Evolutionary conservation across 2,113 vertebrate genomes (phyloP).

Genomic region (Spermophilus dauricus): DNA sequence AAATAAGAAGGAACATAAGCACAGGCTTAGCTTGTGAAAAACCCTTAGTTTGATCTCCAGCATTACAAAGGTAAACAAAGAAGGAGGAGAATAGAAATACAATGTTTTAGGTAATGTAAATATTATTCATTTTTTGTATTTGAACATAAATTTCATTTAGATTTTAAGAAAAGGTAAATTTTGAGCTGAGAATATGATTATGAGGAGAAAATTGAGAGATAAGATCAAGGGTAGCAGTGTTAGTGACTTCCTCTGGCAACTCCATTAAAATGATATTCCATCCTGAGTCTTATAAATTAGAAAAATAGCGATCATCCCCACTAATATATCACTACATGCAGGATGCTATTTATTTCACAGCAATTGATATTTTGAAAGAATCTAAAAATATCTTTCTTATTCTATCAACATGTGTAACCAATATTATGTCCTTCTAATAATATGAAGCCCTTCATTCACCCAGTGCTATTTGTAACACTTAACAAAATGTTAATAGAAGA

Average conservation of each 20-base stretch:
- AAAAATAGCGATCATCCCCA: not conserved
- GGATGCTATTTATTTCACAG: constrained; percentile 17
- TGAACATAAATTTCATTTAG: no score
- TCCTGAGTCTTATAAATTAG: not conserved
- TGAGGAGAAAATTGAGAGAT: not conserved
- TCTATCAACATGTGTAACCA: not conserved
- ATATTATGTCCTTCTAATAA: constrained; percentile 30
- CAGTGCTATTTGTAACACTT: constrained; percentile 66
- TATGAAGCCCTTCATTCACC: constrained; percentile 49
- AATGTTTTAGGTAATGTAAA: not conserved
- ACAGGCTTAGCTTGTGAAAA: no score
- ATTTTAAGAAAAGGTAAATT: not conserved
- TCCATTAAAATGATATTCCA: not conserved
- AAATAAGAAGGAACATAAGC: not conserved
- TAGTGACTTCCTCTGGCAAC: not conserved
- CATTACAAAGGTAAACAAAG: not conserved
- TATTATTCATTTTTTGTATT: not conserved
- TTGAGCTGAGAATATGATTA: not conserved
- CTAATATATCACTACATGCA: not conserved
- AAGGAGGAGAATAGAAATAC: not conserved
- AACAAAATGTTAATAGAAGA: constrained; percentile 62
- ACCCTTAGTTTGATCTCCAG: not conserved
- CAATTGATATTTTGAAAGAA: constrained; percentile 26
- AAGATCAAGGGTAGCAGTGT: not conserved
- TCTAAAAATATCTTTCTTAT: constrained; percentile 41